These are phyloP conservation scores for Pseudochirops corinnae DNA, from an alignment of 2,797 vertebrate species.

Conservation along the genomic window DNA sequence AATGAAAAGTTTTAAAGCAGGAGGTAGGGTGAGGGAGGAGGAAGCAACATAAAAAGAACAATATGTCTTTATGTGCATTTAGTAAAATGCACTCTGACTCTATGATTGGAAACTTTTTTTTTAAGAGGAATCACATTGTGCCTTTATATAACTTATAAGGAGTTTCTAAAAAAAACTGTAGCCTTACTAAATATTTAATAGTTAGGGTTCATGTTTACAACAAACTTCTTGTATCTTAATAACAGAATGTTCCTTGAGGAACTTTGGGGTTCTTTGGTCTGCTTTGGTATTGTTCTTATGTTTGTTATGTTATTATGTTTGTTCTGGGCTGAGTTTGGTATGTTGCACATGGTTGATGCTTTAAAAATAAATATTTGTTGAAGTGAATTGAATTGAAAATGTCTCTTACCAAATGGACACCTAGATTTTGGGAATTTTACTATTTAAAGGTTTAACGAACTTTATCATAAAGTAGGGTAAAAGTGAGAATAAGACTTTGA, in stretches of 20 bases:
- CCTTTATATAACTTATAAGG: slow-evolving; percentile 34
- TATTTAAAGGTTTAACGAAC: background rate
- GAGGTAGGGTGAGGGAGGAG: background rate
- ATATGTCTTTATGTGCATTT: slow-evolving; percentile 21
- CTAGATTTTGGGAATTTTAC: background rate
- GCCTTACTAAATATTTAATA: slow-evolving; percentile 21
- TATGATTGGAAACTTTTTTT: background rate
- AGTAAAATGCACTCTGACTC: slow-evolving; percentile 10
- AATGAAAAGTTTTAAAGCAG: slow-evolving; percentile 57
- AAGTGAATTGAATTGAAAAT: slow-evolving; percentile 18
- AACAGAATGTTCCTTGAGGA: slow-evolving; percentile 24
- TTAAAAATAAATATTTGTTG: slow-evolving; percentile 11
- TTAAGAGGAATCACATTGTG: background rate
- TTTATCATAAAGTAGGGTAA: slow-evolving; percentile 18
- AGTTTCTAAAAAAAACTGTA: slow-evolving; percentile 29
- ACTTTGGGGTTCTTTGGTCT: background rate
- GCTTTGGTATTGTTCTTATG: background rate
- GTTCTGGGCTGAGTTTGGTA: background rate
- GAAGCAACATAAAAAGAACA: slow-evolving; percentile 40
- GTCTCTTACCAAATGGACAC: background rate
- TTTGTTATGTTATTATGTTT: no score
- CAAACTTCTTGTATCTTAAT: background rate
- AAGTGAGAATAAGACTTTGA: background rate
- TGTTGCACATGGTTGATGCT: background rate
- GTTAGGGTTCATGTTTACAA: slow-evolving; percentile 44